Conservation (phyloP, 2,888 invertebrate species). For the Brachyptera risi region DNA sequence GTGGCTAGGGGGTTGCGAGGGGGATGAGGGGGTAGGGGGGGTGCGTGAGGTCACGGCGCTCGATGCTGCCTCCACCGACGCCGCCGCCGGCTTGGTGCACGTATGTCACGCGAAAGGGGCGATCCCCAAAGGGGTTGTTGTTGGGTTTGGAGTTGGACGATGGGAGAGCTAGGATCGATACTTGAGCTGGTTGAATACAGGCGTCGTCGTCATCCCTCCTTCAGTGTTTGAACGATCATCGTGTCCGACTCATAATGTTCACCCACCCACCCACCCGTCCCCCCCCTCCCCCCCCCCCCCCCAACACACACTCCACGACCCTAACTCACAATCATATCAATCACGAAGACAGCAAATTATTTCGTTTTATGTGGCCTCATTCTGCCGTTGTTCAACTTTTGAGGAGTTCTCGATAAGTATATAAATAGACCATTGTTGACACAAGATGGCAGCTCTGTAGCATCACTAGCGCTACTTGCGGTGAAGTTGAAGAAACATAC, state of each 20-base stretch:
- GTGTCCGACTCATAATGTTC: slow-evolving; percentile 1
- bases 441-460: not conserved
- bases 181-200: slow-evolving; percentile 17
- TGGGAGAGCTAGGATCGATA: slow-evolving; percentile 18
- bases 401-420: not conserved
- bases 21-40: slow-evolving; percentile 7
- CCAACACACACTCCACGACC: not conserved
- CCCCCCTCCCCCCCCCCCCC: not conserved
- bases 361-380: slow-evolving; percentile 7
- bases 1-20: not conserved
- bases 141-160: slow-evolving; percentile 17
- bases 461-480: too few relatives aligned
- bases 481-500: too few relatives aligned
- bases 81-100: slow-evolving; percentile 7
- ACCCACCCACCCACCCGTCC: not conserved
- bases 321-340: slow-evolving; percentile 14
- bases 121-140: slow-evolving; percentile 22
- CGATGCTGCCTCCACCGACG: slow-evolving; percentile 17
- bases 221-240: slow-evolving; percentile 14
- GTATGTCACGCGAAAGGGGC: slow-evolving; percentile 21
- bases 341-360: slow-evolving; percentile 20
- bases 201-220: slow-evolving; percentile 19
- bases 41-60: slow-evolving; percentile 18
- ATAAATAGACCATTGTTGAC: too few relatives aligned
- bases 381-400: not conserved